phyloP scores from a whole-genome alignment of 2,888 invertebrate species.

The Nomada goodeniana region DNA sequence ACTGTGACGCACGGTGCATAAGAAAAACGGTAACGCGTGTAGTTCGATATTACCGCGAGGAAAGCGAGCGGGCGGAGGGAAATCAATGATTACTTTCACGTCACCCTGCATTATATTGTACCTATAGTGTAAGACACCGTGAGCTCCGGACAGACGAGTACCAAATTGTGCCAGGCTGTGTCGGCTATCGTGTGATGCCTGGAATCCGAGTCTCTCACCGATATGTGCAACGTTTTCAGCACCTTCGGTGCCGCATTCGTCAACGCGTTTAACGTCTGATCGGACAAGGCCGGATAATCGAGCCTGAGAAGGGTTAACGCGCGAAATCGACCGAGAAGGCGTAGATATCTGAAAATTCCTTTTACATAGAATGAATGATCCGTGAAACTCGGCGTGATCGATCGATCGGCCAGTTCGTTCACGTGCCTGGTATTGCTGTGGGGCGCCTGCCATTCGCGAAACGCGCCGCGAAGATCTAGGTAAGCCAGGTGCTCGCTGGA shows the following conservation, averaged over 20 bases:
- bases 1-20: not conserved
- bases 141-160: constrained; percentile 82
- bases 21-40: not conserved
- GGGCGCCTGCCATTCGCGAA: constrained; percentile 83
- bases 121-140: constrained; percentile 83
- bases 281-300: constrained; percentile 85
- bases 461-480: constrained; percentile 84
- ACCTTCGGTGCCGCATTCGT: constrained; percentile 81
- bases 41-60: not conserved
- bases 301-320: constrained; percentile 82
- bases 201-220: constrained; percentile 83
- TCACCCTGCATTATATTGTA: constrained; percentile 61
- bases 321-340: constrained; percentile 81
- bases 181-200: constrained; percentile 83
- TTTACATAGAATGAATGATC: constrained; percentile 50
- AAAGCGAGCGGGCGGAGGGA: not conserved
- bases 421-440: constrained; percentile 79
- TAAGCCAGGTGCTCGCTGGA: constrained; percentile 80
- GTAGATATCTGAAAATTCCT: constrained; percentile 79
- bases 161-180: constrained; percentile 83
- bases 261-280: constrained; percentile 83
- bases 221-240: constrained; percentile 82
- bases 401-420: not conserved
- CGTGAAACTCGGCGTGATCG: not conserved
- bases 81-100: constrained; percentile 29